Base-by-base conservation (phyloP, 2,113 vertebrate species). In the Boleophthalmus pectinirostris region DNA sequence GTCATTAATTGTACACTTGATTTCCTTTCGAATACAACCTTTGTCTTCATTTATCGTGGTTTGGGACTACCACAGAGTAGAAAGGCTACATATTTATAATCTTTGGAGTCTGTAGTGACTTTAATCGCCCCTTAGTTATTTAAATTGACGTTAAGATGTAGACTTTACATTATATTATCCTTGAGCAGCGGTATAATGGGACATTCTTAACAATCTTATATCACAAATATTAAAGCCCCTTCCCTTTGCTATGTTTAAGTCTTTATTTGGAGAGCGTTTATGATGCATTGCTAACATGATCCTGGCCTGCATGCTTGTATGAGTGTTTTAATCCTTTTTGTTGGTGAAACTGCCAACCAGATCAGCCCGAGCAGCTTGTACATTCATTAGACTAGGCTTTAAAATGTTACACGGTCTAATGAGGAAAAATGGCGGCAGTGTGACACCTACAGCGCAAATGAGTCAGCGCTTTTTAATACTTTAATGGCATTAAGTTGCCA, bases 401-500 rank as follows among this genome's bases (percentile, higher is more conserved):
- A 78, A 74, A 88, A 76, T 53, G 70, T 33, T 83, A 33, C 73
- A 64, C 38, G 67, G 13, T 25, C 29, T 84, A 85, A 87, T 75
- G 69, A 87, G 66, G 63, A 78, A 65, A 82, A 78, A 58, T 58
- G 56, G 70, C 66, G 76, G 33, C 73, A 71, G 58, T 61, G 43
- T 64, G 70, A 63, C 69, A 73, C 49, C 73, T 66, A 73, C 63
- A 16, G 0, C 76, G 66, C 58, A 74, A 68, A 87, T 81, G 79
- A 87, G 66, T 82, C 85, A 87, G 81, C 57, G 0, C 29, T 69
- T 77, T 76, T 75, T 80, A 73, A 49, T 64, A 64, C 73, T 23
- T 70, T 78, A 84, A 78, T 83, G 72, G 68, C 71, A 77, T 56
- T 60, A 77, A 77, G 74, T 79, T 77, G 71, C 72, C 66, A 53